phyloP scores from a whole-genome alignment of 1,140 invertebrate species.

The Drosophila subpulchrella region DNA sequence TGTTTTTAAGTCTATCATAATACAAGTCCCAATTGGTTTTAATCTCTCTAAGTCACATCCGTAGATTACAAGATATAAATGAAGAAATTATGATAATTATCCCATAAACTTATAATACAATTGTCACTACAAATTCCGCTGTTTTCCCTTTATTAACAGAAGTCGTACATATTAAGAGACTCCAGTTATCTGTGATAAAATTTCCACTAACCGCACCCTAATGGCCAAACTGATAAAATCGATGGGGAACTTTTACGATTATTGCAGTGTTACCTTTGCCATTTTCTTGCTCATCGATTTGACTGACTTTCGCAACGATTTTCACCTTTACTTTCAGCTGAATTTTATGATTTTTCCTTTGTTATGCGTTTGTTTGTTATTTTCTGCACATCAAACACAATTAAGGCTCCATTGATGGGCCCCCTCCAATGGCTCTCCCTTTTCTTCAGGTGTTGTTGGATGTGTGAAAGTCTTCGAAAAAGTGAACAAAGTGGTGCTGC shows the following conservation, averaged over 20 bases:
- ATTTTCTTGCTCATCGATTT: constrained; percentile 53
- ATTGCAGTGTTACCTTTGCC: constrained; percentile 56
- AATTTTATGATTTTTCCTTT: constrained; percentile 34
- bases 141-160: constrained; percentile 1
- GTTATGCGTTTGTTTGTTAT: constrained; percentile 38
- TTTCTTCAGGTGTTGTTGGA: constrained; percentile 8
- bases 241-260: constrained; percentile 13
- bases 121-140: not conserved
- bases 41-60: too few relatives aligned
- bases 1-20: too few relatives aligned
- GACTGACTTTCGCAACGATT: constrained; percentile 58
- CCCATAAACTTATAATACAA: not conserved
- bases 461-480: constrained; percentile 59
- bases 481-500: constrained; percentile 33
- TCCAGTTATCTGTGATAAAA: constrained; percentile 15
- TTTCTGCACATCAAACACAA: constrained; percentile 55
- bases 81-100: not conserved
- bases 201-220: constrained; percentile 21
- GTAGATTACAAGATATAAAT: not conserved
- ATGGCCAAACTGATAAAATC: constrained; percentile 31
- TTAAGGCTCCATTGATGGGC: constrained; percentile 46
- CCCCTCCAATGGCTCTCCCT: constrained; percentile 4
- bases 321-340: constrained; percentile 45
- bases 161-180: constrained; percentile 7
- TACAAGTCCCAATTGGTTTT: too few relatives aligned